A percentile compares a stretch with the other conserved stretches of the same genome.
Conservation (phyloP, 1,140 invertebrate species). For the Scaptomyza pallida region DNA sequence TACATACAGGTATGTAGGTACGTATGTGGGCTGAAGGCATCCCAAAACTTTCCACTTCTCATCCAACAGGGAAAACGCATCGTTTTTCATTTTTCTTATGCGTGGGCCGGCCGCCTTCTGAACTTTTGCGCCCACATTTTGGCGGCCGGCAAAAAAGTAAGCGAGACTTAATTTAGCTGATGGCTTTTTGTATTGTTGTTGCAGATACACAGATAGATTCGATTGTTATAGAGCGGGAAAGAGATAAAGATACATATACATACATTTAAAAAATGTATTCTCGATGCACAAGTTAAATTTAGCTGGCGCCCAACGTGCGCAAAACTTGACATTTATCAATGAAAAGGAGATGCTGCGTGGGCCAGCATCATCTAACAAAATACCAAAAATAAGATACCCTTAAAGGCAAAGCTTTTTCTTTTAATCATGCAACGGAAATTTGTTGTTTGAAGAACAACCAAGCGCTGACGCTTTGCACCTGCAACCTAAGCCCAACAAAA, state of each 20-base stretch:
- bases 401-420: not conserved
- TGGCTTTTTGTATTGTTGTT: constrained; percentile 1
- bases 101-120: constrained; percentile 35
- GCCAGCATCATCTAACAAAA: too few relatives aligned
- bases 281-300: constrained; percentile 20
- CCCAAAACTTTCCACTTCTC: not conserved
- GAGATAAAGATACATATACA: constrained; percentile 7
- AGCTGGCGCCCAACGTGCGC: constrained; percentile 21
- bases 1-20: not conserved
- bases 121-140: constrained; percentile 32
- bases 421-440: too few relatives aligned
- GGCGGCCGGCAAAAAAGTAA: constrained; percentile 11
- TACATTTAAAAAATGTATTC: not conserved
- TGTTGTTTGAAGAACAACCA: too few relatives aligned
- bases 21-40: not conserved
- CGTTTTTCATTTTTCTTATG: constrained; percentile 28
- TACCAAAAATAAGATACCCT: not conserved
- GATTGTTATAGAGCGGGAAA: not conserved
- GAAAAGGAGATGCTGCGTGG: not conserved
- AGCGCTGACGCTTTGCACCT: too few relatives aligned
- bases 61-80: not conserved
- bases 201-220: constrained; percentile 10
- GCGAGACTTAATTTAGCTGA: constrained; percentile 38
- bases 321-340: constrained; percentile 13
- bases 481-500: constrained; percentile 7